Evolutionary conservation across 2,888 invertebrate species (phyloP).

Genomic region (Meliscaeva auricollis): DNA sequence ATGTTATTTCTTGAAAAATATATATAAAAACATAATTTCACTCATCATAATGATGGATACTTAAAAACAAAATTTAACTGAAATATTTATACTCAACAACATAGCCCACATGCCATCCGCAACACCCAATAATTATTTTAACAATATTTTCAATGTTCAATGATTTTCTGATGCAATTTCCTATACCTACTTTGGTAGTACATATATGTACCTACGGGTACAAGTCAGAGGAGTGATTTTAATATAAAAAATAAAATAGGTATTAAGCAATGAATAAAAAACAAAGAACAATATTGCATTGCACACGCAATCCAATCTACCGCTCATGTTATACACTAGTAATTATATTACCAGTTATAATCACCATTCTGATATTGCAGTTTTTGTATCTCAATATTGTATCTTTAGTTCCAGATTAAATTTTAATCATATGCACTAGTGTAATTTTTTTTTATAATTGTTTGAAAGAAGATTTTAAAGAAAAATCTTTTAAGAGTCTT

Average conservation of each 20-base stretch:
- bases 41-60: too few relatives aligned
- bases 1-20: too few relatives aligned
- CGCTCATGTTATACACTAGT: neutral
- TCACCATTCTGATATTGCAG: neutral
- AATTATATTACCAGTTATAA: neutral
- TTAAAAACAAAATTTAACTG: too few relatives aligned
- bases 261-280: neutral
- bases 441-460: too few relatives aligned
- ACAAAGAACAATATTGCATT: neutral
- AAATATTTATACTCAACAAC: too few relatives aligned
- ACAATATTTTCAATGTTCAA: constrained; percentile 34
- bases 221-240: neutral
- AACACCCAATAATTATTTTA: neutral
- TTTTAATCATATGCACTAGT: too few relatives aligned
- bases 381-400: neutral
- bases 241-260: neutral
- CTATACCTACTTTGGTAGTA: neutral
- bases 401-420: too few relatives aligned
- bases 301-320: neutral
- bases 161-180: constrained; percentile 52
- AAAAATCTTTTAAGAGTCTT: too few relatives aligned
- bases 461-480: too few relatives aligned
- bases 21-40: too few relatives aligned
- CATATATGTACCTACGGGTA: neutral
- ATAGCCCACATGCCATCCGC: too few relatives aligned